Evolutionary conservation across 2,888 invertebrate species (phyloP), one percentile per base, ranked within the genome.

Genomic region (Tenodera sinensis): DNA sequence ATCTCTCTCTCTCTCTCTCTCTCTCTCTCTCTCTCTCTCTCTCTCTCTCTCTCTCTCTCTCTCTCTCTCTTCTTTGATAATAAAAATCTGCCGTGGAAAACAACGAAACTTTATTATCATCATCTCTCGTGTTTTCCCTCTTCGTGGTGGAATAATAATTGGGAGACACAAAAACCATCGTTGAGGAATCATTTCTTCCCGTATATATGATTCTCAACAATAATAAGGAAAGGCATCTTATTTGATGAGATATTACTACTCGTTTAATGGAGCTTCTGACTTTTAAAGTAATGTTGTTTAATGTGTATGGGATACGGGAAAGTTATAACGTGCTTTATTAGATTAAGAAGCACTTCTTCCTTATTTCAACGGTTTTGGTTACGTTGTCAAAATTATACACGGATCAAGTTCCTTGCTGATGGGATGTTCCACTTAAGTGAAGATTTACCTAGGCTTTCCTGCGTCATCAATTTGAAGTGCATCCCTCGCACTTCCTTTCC

Each of bases 51-150:
- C 20, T 81, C 28, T 86, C 81, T 86, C 20, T 81, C 28, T 86
- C 81, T 86, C 20, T 81, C 28, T 71, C 71, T 85, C 71, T 27
- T 25, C 81, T 81, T 86, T 86, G 81, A 30, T 86, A 86, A 81
- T 86, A 86, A 27, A 81, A 86, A 86, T 81, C 54, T 86, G 15
- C 86, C 81, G 86, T 86, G 28, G 86, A 81, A 81, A 54, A 81
- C 54, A 85, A 85, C 86, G 25, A 86, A 81, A 86, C 86, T 86
- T 86, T 81, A 81, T 86, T 86, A 81, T 81, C 81, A 28, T 30
- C 25, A 25, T 47, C 85, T 85, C 54, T 71, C 20, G 54, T 85
- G 54, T 85, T 47, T 85, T 85, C 54, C 54, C 85, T 85, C n/a
- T 84, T 28, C 28, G 86, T 28, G 71, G 85, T 81, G 28, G 81